Evolutionary conservation across 2,888 invertebrate species (phyloP).

Genomic region (Synanthedon vespiformis): DNA sequence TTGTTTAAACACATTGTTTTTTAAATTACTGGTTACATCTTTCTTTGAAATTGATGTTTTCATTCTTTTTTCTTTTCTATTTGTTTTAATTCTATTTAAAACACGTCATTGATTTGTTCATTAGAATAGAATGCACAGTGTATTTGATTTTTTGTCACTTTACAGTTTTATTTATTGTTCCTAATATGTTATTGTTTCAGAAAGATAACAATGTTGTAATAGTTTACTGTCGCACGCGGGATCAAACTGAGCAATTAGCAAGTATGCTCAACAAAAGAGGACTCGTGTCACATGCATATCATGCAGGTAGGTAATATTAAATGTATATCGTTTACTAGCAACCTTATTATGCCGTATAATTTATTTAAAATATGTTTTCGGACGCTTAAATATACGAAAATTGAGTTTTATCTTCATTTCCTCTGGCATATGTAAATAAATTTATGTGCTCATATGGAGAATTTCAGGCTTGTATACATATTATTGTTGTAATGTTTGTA

Average conservation of each 20-base stretch:
- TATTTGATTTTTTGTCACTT: too few species aligned
- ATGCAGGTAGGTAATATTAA: conserved; percentile 81
- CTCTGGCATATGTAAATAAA: too few species aligned
- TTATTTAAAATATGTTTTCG: too few species aligned
- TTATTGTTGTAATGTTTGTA: too few species aligned
- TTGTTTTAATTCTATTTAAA: conserved; percentile 1
- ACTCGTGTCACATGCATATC: conserved; percentile 85
- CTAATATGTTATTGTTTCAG: conserved; percentile 26
- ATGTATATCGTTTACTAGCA: neutral
- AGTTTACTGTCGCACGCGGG: conserved; percentile 94
- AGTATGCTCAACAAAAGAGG: conserved; percentile 79
- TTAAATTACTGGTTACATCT: neutral
- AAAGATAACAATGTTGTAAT: conserved; percentile 81
- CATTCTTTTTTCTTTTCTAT: neutral
- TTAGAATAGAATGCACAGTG: too few species aligned
- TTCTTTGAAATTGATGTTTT: neutral
- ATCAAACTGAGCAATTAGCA: conserved; percentile 89
- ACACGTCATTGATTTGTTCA: neutral
- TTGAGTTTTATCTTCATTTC: too few species aligned
- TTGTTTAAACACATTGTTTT: neutral
- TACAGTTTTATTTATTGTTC: neutral
- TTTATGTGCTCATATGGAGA: too few species aligned
- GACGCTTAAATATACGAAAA: too few species aligned
- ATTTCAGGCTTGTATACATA: too few species aligned
- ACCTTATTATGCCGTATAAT: too few species aligned